A percentile compares a stretch with the other conserved stretches of the same genome.
Evolutionary conservation across 2,797 vertebrate species (phyloP).

Genomic region (Aeoliscus strigatus): DNA sequence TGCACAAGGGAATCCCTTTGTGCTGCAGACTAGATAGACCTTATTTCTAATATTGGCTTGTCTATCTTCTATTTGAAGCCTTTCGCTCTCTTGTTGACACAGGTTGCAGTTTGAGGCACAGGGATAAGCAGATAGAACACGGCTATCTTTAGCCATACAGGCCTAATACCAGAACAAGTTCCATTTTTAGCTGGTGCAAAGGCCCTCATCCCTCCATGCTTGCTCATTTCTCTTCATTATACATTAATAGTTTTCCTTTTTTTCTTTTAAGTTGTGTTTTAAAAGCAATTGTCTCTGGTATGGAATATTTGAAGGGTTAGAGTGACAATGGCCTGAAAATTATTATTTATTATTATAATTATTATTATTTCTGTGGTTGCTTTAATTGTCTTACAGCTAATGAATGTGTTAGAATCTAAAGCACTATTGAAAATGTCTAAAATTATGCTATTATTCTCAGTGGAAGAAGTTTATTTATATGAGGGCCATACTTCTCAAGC

Average conservation of each 20-base stretch:
- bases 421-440: too few species aligned
- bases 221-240: constrained; percentile 23
- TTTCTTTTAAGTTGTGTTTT: constrained; percentile 1
- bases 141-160: constrained; percentile 71
- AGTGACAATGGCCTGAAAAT: too few species aligned
- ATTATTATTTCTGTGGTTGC: background rate
- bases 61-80: constrained; percentile 15
- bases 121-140: constrained; percentile 73
- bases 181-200: constrained; percentile 59
- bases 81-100: constrained; percentile 18
- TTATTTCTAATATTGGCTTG: too few species aligned
- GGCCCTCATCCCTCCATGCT: constrained; percentile 18
- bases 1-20: too few species aligned
- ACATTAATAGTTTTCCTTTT: too few species aligned
- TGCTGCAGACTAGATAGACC: background rate
- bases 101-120: constrained; percentile 22
- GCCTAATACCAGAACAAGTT: constrained; percentile 68
- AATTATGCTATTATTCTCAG: too few species aligned
- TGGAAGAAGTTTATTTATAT: too few species aligned
- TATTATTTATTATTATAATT: too few species aligned
- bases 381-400: background rate
- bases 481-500: too few species aligned
- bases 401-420: too few species aligned
- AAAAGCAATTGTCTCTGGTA: too few species aligned
- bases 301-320: too few species aligned